Evolutionary conservation across 2,797 vertebrate genomes (phyloP).

Genomic region (Hoplostethus atlanticus): DNA sequence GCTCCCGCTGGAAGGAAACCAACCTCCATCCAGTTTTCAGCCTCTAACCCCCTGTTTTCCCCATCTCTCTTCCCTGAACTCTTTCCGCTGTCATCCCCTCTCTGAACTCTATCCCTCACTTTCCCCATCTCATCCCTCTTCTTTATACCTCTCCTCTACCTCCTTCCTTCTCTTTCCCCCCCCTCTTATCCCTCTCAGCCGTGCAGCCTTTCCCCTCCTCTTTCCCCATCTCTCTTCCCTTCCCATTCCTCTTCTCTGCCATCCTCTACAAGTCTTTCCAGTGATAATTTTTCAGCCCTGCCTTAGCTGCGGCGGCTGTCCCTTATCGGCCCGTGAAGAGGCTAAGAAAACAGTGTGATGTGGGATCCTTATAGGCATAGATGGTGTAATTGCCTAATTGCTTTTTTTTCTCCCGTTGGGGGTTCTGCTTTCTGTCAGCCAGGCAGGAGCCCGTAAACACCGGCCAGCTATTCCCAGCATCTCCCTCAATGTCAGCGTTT

Average conservation of each 20-base stretch:
- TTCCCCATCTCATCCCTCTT: conserved; percentile 39
- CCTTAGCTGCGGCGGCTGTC: conserved; percentile 44
- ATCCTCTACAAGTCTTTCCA: conserved; percentile 48
- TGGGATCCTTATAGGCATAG: conserved; percentile 74
- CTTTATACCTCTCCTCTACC: conserved; percentile 20
- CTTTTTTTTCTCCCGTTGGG: conserved; percentile 78
- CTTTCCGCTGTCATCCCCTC: conserved; percentile 33
- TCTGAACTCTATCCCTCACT: conserved; percentile 64
- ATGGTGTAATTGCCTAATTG: conserved; percentile 88
- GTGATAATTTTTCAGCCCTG: conserved; percentile 59
- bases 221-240: conserved; percentile 41
- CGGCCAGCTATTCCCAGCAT: conserved; percentile 70
- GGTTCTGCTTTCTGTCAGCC: conserved; percentile 85
- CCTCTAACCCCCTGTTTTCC: background rate
- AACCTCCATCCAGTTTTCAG: conserved; percentile 22
- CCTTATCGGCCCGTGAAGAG: conserved; percentile 80
- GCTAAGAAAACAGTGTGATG: conserved; percentile 84
- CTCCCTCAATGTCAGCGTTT: conserved; percentile 75
- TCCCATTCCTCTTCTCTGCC: conserved; percentile 49
- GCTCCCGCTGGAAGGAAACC: background rate
- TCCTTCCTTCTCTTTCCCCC: background rate
- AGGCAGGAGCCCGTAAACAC: conserved; percentile 83
- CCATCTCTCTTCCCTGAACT: conserved; percentile 16
- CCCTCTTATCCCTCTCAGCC: conserved; percentile 38
- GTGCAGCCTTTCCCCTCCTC: conserved; percentile 37